Evolutionary conservation across 2,797 vertebrate genomes (phyloP), one percentile per base, ranked within the genome.

Genomic region (Chaunax sp.): DNA sequence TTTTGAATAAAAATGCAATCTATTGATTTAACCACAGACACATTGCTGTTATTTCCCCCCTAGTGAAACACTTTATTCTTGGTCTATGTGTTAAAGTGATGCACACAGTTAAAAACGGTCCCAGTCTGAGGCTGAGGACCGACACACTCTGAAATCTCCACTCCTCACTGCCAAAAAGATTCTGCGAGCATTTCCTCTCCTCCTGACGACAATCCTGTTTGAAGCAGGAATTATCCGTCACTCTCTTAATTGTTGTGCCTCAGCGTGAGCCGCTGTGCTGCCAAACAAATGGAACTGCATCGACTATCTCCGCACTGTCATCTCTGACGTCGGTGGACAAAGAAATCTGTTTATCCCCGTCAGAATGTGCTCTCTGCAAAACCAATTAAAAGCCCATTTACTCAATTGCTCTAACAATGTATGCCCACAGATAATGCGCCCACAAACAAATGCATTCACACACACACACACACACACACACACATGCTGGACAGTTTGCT

Each of bases 351-450:
- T 81, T 83, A 80, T 84, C 72, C 69, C 47, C 9, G 15, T 76
- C 69, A 74, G 75, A 84, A 80, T 81, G 72, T 65, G 64, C 80
- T 78, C 58, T 64, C 72, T 52, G 77, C 80, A 83, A 80, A 84
- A 83, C 71, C 73, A 84, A 80, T 89, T 84, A 85, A 78, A 81
- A 58, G 72, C 63, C 76, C 55, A 78, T 86, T 85, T 84, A 66
- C 60, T 84, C 73, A 74, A 80, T 75, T 84, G 67, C 67, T 56
- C 30, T 46, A 58, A 81, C 78, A 81, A 80, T 64, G 72, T 40
- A 51, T 43, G 43, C 55, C 44, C 69, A 38, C 76, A 78, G 68
- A 77, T 23, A 66, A 65, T 16, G 2, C 46, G 30, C 16, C 5
- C 59, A 30, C 30, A 58, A 54, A 38, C 13, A 23, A 28, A 47